These are phyloP conservation scores for Drosophila biarmipes DNA, from an alignment of 1,140 invertebrate species.

Conservation along the genomic window DNA sequence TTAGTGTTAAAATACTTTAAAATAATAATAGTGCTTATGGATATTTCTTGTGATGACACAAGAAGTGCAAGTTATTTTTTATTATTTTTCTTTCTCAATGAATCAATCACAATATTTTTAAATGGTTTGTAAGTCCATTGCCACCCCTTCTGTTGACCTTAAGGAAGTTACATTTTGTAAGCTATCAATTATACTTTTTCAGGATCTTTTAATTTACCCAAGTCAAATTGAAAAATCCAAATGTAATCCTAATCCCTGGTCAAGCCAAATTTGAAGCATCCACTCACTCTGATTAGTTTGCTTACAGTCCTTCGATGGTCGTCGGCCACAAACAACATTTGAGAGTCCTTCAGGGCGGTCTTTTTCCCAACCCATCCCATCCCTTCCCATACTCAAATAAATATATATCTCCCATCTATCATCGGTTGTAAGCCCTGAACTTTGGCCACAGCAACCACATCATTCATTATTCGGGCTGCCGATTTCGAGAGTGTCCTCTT, in stretches of 20 bases:
- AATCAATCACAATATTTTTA: neutral
- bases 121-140: neutral
- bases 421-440: slow-evolving; percentile 46
- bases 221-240: slow-evolving; percentile 3
- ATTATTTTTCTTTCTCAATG: neutral
- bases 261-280: slow-evolving; percentile 13
- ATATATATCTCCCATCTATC: slow-evolving; percentile 45
- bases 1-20: too few species aligned
- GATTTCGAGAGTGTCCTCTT: slow-evolving; percentile 24
- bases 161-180: neutral
- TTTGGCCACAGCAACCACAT: slow-evolving; percentile 48
- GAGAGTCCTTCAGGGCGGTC: neutral
- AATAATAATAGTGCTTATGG: too few species aligned
- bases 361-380: neutral
- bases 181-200: neutral
- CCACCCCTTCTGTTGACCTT: neutral
- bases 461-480: slow-evolving; percentile 43
- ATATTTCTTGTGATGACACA: too few species aligned
- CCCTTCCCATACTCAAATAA: neutral
- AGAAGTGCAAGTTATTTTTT: too few species aligned
- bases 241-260: slow-evolving; percentile 6
- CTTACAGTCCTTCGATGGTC: slow-evolving; percentile 11
- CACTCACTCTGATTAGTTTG: slow-evolving; percentile 46
- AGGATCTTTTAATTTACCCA: neutral
- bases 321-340: slow-evolving; percentile 30